Evolutionary conservation across 2,113 vertebrate genomes (phyloP), one percentile per base, ranked within the genome.

Genomic region (Sarotherodon lohbergeri): DNA sequence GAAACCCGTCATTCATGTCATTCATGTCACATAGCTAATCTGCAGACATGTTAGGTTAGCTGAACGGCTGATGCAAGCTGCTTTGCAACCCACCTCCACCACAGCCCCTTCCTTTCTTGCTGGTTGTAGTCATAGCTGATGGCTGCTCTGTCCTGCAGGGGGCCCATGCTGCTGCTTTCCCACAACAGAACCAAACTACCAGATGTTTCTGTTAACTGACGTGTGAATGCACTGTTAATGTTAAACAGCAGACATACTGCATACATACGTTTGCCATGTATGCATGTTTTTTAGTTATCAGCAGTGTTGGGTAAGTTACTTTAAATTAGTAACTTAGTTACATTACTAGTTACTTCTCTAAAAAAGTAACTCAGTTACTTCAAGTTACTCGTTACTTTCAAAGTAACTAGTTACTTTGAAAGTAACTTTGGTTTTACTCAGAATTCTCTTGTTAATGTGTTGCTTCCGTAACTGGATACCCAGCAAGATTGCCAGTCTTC

Each of bases 201-300:
- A 39, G 32, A 39, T 66, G 32, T 66, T 71, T 46, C 12, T 46
- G 22, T 73, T 46, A 1, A 0, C 8, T 10, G 22, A 73, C 1
- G 0, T 73, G 68, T 73, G 39, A 73, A 73, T 46, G 41, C 41
- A 46, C 41, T 27, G 68, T 43, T 46, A 6, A 27, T 43, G 39
- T 73, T 73, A 27, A 73, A 73, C 68, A 73, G 41, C 41, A 27
- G 41, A 27, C 41, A 1, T 0, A 0, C 41, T 46, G 41, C 68
- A 73, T 46, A 14, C 14, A 46, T 14, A 9, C 0, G 7, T 24
- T 71, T 43, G 36, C 7, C 63, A 43, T 24, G 12, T 43, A 43
- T 24, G 66, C 34, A 0, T 68, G 61, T 22, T 5, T 68, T 66
- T 39, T 0, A 39, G n/a, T n/a, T n/a, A n/a, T n/a, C n/a, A n/a